Evolutionary conservation across 2,888 invertebrate species (phyloP).

Genomic region (Agelastica alni): DNA sequence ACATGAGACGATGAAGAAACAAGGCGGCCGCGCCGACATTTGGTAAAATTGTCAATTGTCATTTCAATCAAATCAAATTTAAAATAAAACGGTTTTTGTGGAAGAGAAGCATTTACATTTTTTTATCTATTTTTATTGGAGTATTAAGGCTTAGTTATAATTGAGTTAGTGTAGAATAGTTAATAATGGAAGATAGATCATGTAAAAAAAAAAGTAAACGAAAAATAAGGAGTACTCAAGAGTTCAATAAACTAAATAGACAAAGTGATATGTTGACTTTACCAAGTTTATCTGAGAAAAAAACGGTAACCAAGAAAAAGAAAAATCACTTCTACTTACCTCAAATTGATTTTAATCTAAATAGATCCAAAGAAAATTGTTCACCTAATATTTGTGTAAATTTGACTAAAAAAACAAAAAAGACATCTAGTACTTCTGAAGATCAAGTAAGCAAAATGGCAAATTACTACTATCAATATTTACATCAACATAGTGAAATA

Average conservation of each 20-base stretch:
- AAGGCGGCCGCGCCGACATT: too few species aligned
- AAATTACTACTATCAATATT: too few species aligned
- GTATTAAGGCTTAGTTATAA: too few species aligned
- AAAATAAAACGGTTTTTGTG: too few species aligned
- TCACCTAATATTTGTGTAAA: not conserved
- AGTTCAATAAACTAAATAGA: constrained; percentile 15
- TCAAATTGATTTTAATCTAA: not conserved
- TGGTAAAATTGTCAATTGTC: too few species aligned
- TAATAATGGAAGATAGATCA: constrained; percentile 6
- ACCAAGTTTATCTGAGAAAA: not conserved
- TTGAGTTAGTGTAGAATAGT: not conserved
- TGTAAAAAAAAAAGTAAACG: not conserved
- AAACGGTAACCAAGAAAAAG: constrained; percentile 7
- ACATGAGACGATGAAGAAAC: too few species aligned
- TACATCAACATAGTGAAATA: too few species aligned
- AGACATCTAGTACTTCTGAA: not conserved
- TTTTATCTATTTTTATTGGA: too few species aligned
- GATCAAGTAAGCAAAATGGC: not conserved
- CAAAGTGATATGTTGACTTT: not conserved
- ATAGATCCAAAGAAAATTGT: not conserved
- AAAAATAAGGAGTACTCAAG: constrained; percentile 21
- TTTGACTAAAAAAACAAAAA: not conserved
- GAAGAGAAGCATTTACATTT: too few species aligned
- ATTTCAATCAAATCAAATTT: too few species aligned
- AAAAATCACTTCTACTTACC: constrained; percentile 10